Percentiles rank a stretch among this genome's conserved stretches.
Evolutionary conservation across 2,888 invertebrate species (phyloP).

Genomic region (Rhingia rostrata): DNA sequence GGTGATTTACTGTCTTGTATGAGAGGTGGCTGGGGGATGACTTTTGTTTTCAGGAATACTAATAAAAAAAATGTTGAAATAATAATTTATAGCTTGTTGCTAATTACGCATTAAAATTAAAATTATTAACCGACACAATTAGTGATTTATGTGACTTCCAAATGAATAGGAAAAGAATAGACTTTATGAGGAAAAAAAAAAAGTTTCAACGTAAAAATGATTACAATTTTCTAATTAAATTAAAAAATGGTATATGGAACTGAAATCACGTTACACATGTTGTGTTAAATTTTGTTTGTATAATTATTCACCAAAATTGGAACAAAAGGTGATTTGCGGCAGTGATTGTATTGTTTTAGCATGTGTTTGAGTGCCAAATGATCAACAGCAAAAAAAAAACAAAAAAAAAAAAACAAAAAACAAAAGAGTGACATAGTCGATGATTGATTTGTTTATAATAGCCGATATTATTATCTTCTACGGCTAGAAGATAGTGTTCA

Average conservation of each 20-base stretch:
- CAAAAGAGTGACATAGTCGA: not conserved
- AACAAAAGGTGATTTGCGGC: not conserved
- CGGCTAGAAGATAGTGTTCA: not conserved
- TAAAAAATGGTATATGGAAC: too few species aligned
- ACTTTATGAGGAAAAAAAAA: too few species aligned
- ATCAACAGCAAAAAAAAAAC: not conserved
- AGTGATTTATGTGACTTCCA: too few species aligned
- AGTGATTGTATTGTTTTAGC: not conserved
- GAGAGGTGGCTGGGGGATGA: conserved; percentile 8
- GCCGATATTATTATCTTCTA: not conserved
- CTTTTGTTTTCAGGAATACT: not conserved
- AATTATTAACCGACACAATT: too few species aligned
- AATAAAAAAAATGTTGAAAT: not conserved
- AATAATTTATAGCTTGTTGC: not conserved
- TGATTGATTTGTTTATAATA: conserved; percentile 39
- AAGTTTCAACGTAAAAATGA: too few species aligned
- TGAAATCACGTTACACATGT: too few species aligned
- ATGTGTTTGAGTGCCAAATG: not conserved
- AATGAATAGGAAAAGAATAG: too few species aligned
- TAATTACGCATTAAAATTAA: too few species aligned
- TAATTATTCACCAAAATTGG: not conserved
- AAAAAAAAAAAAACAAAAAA: not conserved
- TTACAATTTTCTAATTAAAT: too few species aligned
- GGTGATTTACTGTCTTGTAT: conserved; percentile 16
- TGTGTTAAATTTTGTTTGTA: too few species aligned